These are phyloP conservation scores for Drosophila pachea DNA, from an alignment of 1,140 invertebrate genomes.

Conservation along the genomic window DNA sequence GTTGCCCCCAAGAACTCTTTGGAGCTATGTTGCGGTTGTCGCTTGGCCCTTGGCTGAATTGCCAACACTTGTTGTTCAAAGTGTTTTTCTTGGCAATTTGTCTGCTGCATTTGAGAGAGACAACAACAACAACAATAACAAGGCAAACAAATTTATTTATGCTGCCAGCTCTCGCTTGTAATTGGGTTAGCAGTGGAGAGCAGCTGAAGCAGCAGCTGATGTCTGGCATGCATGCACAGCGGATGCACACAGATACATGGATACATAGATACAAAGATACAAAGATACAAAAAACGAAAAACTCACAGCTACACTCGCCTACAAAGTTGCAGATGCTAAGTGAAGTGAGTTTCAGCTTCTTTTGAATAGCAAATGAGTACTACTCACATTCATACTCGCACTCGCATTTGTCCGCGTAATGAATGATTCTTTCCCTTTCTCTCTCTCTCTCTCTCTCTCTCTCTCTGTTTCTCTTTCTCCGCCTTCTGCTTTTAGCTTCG, in stretches of 20 bases:
- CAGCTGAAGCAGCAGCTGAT: slow-evolving; percentile 33
- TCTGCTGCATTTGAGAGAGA: slow-evolving; percentile 39
- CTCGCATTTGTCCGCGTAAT: slow-evolving; percentile 18
- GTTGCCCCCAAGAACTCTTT: too few relatives aligned
- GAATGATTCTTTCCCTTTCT: slow-evolving; percentile 11
- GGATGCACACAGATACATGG: neutral
- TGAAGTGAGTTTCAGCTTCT: slow-evolving; percentile 28
- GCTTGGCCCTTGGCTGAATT: slow-evolving; percentile 15
- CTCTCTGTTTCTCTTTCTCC: too few relatives aligned
- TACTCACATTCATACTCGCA: slow-evolving; percentile 15
- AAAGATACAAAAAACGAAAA: slow-evolving; percentile 1
- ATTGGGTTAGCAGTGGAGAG: slow-evolving; percentile 63
- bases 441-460: too few relatives aligned
- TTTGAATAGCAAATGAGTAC: slow-evolving; percentile 35
- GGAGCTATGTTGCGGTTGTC: neutral
- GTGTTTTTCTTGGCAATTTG: slow-evolving; percentile 72
- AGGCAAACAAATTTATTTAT: slow-evolving; percentile 53
- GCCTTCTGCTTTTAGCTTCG: neutral
- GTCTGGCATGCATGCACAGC: slow-evolving; percentile 11
- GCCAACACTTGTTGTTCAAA: slow-evolving; percentile 62
- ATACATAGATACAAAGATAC: slow-evolving; percentile 13
- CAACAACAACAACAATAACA: slow-evolving; percentile 28
- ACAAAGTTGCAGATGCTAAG: slow-evolving; percentile 9
- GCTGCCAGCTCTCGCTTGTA: slow-evolving; percentile 45
- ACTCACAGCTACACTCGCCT: too few relatives aligned